Percentiles rank a stretch among this genome's conserved stretches.
Conservation (phyloP, 92 coral and sea anemone genomes). For the Epizoanthus illoricatus region DNA sequence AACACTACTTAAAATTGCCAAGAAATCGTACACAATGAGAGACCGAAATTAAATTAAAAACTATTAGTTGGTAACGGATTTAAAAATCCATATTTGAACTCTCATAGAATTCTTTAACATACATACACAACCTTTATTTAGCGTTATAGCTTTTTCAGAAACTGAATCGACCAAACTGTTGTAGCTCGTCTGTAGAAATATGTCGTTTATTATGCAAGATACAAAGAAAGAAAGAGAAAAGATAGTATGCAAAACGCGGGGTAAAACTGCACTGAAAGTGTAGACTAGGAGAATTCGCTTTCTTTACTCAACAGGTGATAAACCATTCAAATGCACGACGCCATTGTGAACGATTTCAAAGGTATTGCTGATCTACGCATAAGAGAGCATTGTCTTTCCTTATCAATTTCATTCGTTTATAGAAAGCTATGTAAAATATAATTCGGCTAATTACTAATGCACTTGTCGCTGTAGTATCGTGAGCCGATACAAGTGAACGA, state of each 20-base stretch:
- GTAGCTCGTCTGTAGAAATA: background rate
- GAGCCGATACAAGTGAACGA: background rate
- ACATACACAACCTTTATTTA: too few relatives aligned
- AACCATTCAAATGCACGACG: background rate
- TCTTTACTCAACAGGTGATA: constrained; percentile 21
- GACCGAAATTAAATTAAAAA: too few relatives aligned
- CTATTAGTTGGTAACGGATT: too few relatives aligned
- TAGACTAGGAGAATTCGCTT: background rate
- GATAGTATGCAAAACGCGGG: background rate
- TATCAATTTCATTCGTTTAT: background rate
- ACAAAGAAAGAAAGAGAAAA: background rate
- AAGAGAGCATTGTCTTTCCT: background rate
- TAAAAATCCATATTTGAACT: too few relatives aligned
- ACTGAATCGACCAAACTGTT: too few relatives aligned
- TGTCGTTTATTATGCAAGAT: background rate
- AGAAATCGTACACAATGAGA: too few relatives aligned
- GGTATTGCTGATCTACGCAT: background rate
- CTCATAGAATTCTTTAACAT: too few relatives aligned
- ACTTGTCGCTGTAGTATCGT: background rate
- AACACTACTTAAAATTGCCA: too few relatives aligned
- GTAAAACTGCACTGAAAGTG: background rate
- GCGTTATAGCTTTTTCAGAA: too few relatives aligned
- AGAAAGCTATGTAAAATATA: background rate
- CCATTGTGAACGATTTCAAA: constrained; percentile 9
- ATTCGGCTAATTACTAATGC: background rate